These are phyloP conservation scores for Tyria jacobaeae DNA, from an alignment of 2,888 invertebrate species.

Conservation along the genomic window DNA sequence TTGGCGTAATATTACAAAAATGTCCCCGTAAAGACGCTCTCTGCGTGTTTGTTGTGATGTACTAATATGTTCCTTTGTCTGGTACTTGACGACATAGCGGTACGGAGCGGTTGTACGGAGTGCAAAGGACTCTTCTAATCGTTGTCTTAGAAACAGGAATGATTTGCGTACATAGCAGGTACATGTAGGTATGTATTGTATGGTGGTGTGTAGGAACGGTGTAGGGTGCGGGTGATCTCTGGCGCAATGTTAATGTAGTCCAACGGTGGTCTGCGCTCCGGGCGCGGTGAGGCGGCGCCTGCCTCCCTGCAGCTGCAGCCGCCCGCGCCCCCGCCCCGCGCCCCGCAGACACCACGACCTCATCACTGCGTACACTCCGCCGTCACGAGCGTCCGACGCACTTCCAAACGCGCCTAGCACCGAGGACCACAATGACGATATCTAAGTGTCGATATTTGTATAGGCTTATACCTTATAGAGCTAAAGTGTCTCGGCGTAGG, in stretches of 20 bases:
- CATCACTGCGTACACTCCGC: constrained; percentile 7
- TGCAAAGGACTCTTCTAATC: not conserved
- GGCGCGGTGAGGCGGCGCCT: constrained; percentile 23
- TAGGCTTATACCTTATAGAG: not conserved
- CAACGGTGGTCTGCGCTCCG: constrained; percentile 14
- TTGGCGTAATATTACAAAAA: no score
- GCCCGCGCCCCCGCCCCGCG: constrained; percentile 5
- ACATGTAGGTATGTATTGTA: not conserved
- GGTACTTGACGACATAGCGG: no score
- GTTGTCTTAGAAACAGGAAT: not conserved
- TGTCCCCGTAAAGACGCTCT: no score
- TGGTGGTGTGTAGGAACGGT: constrained; percentile 1
- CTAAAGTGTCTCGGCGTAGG: not conserved
- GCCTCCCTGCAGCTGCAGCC: constrained; percentile 39
- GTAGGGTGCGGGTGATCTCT: constrained; percentile 15
- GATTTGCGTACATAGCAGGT: not conserved
- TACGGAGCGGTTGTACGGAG: not conserved
- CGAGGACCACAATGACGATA: not conserved
- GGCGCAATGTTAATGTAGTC: constrained; percentile 27
- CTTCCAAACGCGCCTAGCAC: not conserved
- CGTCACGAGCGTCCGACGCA: constrained; percentile 3
- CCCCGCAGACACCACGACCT: constrained; percentile 10
- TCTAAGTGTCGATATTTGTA: constrained; percentile 1
- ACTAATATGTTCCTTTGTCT: not conserved
- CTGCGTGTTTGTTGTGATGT: not conserved